These are phyloP conservation scores for Vollenhovia emeryi DNA, from an alignment of 1,140 invertebrate genomes.

Conservation along the genomic window DNA sequence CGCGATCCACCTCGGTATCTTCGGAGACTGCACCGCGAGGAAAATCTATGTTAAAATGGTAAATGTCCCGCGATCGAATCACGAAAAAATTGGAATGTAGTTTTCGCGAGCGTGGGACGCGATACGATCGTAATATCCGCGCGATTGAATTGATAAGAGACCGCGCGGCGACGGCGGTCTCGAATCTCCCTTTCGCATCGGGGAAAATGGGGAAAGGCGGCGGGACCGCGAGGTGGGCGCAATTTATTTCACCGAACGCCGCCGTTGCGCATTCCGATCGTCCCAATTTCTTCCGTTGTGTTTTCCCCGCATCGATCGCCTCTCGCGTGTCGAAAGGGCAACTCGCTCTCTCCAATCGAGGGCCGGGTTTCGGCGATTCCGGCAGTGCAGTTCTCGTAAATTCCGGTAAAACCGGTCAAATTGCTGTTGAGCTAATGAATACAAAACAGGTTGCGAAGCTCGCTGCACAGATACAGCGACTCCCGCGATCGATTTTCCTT, in stretches of 20 bases:
- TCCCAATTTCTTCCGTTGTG: conserved; percentile 28
- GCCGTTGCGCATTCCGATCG: conserved; percentile 41
- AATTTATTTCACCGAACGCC: conserved; percentile 65
- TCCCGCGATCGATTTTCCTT: not conserved
- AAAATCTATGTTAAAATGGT: conserved; percentile 3
- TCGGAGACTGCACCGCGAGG: not conserved
- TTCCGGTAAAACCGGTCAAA: not conserved
- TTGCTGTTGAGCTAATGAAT: conserved; percentile 47
- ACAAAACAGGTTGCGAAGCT: conserved; percentile 21
- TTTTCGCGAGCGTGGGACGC: not conserved
- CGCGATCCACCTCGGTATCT: conserved; percentile 14
- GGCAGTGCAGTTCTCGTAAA: not conserved
- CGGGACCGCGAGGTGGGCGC: not conserved
- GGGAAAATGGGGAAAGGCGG: conserved; percentile 70
- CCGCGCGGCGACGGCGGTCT: not conserved
- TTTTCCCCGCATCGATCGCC: conserved; percentile 19
- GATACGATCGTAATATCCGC: conserved; percentile 63
- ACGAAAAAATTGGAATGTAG: conserved; percentile 24
- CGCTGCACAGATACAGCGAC: not conserved
- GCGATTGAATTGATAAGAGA: conserved; percentile 65
- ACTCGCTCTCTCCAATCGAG: not conserved
- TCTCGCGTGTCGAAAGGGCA: not conserved
- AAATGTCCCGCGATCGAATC: not conserved
- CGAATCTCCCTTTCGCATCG: conserved; percentile 23
- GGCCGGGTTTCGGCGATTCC: conserved; percentile 19